Evolutionary conservation across 2,113 vertebrate genomes (phyloP), one percentile per base, ranked within the genome.

Genomic region (Rhabdornis inornatus): DNA sequence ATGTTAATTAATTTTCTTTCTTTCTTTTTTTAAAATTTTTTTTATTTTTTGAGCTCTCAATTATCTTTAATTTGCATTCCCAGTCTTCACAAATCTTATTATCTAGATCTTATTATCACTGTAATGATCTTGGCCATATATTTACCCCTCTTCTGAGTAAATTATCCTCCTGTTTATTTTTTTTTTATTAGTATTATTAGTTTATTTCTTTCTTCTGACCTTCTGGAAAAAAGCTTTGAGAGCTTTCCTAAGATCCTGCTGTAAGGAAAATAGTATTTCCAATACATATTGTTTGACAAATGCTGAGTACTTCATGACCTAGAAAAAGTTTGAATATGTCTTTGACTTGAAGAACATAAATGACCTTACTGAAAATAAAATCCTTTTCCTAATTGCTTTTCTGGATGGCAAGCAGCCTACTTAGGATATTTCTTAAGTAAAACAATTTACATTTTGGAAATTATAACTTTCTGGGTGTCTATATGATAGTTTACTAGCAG

Each of bases 1-100:
- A 3, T 1, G 2, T 63, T 40, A 42, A 27, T 15, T n/a, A 2
- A 15, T 30, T 45, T 39, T 39, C 12, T 16, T n/a, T 30, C 5
- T 11, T 14, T 6, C 18, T 45, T 15, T 45, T 15, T 24, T 49
- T 24, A 15, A 39, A 11, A 12, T 47, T 25, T 49, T 47, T 49
- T 49, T 49, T 15, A 15, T 28, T 28, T 42, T 31, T 11, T 1
- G 1, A 11, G 5, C 3, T 15, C 9, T 47, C 28, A 6, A 11
- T 52, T 65, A 69, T 8, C 28, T 74, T 15, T 44, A 52, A 56
- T 76, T 83, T 69, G 5, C 24, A 49, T 44, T 55, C 15, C 9
- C 5, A 31, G 15, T 3, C 8, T 80, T 80, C 24, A 27, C 7
- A 83, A 47, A 25, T 8, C 3, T 86, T 17, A 30, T 89, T 80